These are phyloP conservation scores for Bambusicola thoracicus DNA, from an alignment of 2,113 vertebrate species.

Conservation along the genomic window DNA sequence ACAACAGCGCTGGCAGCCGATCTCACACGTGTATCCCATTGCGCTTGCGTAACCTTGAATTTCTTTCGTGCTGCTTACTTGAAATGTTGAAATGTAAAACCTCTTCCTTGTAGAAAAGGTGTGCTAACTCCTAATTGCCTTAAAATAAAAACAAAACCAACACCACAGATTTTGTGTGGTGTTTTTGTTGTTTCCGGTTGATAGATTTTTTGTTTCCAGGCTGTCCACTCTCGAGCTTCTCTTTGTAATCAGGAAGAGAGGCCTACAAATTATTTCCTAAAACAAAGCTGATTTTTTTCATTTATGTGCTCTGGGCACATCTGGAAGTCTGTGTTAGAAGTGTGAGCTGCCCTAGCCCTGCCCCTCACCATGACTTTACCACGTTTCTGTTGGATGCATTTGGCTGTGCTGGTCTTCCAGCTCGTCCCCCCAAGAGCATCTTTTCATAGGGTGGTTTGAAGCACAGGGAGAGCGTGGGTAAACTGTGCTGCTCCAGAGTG, in stretches of 20 bases:
- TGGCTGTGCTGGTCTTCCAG: background rate
- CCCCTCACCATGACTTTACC: background rate
- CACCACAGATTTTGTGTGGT: background rate
- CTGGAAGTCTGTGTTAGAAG: background rate
- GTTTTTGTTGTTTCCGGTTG: background rate
- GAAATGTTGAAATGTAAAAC: background rate
- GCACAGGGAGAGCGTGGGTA: background rate
- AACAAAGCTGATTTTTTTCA: background rate
- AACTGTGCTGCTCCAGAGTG: background rate
- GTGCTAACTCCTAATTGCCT: background rate
- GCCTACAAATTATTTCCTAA: background rate
- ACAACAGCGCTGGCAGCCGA: background rate
- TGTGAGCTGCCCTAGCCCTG: fast-evolving
- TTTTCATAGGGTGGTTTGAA: background rate
- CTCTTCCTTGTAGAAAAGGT: background rate
- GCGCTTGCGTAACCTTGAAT: fast-evolving
- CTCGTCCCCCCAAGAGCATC: background rate
- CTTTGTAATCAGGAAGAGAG: background rate
- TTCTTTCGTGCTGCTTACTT: background rate
- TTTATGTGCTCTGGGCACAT: fast-evolving
- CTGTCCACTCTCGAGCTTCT: background rate
- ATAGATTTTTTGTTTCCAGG: background rate
- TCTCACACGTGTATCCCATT: background rate
- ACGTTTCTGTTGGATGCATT: fast-evolving
- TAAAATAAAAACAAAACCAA: background rate